phyloP scores from a whole-genome alignment of 1,140 invertebrate genomes.

The Gonioctena quinquepunctata region DNA sequence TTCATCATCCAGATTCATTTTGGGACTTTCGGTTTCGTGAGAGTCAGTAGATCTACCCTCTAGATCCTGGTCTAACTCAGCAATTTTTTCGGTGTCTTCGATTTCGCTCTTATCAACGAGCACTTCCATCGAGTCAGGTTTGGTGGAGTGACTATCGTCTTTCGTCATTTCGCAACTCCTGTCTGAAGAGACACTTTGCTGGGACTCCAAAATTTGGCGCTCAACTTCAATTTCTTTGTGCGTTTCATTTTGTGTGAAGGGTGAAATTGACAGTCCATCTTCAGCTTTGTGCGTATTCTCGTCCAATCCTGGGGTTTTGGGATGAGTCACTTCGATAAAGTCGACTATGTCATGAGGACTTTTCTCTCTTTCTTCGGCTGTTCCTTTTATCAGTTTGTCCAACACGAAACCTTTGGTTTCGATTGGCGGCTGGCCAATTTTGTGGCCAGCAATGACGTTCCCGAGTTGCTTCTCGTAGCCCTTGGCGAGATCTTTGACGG shows the following conservation, averaged over 20 bases:
- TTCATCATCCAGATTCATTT: constrained; percentile 32
- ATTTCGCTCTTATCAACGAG: constrained; percentile 61
- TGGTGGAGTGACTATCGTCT: constrained; percentile 45
- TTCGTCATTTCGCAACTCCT: constrained; percentile 25
- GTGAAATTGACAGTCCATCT: constrained; percentile 26
- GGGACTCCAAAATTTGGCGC: constrained; percentile 32
- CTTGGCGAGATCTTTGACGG: constrained; percentile 36
- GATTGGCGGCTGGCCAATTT: constrained; percentile 2
- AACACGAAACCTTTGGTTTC: constrained; percentile 2
- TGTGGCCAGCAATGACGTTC: constrained; percentile 16
- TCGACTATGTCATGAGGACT: constrained; percentile 14
- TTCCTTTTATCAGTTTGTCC: background rate
- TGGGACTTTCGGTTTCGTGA: constrained; percentile 38
- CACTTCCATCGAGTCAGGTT: constrained; percentile 58
- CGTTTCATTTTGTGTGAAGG: constrained; percentile 30
- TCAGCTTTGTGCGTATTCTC: constrained; percentile 26
- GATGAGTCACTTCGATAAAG: constrained; percentile 12
- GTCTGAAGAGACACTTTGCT: constrained; percentile 39
- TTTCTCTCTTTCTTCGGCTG: background rate
- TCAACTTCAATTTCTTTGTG: constrained; percentile 41
- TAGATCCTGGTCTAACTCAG: constrained; percentile 52
- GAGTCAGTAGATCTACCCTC: constrained; percentile 45
- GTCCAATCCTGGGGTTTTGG: background rate
- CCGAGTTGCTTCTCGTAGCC: constrained; percentile 32
- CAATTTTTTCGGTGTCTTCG: constrained; percentile 58